phyloP scores from a whole-genome alignment of 2,797 vertebrate species.

The Rhynchonycteris naso region DNA sequence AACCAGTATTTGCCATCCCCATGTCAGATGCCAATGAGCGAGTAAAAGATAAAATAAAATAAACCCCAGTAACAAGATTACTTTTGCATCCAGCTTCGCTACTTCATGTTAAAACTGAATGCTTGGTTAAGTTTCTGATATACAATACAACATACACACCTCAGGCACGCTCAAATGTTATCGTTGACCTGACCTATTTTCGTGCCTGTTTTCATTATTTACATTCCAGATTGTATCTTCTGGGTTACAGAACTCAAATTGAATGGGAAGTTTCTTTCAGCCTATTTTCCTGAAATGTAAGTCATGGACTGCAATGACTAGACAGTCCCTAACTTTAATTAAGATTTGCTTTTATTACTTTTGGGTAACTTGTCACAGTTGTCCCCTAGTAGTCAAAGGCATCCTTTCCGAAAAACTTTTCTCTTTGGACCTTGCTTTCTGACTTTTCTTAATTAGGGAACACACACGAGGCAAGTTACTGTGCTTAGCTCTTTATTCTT shows the following conservation, averaged over 20 bases:
- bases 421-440: not conserved
- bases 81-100: not conserved
- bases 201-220: slow-evolving; percentile 13
- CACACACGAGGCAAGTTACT: not conserved
- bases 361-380: not conserved
- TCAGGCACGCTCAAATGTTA: not conserved
- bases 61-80: not conserved
- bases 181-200: not conserved
- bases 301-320: not conserved
- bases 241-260: slow-evolving; percentile 39
- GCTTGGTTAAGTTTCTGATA: not conserved
- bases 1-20: not conserved
- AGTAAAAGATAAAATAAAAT: not conserved
- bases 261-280: slow-evolving; percentile 1
- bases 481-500: not conserved
- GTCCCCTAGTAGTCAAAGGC: not conserved
- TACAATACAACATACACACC: not conserved
- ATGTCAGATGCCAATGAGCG: not conserved
- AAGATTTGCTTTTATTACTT: not conserved
- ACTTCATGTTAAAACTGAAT: not conserved
- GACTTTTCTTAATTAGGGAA: not conserved
- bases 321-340: not conserved
- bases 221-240: slow-evolving; percentile 11
- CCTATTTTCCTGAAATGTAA: slow-evolving; percentile 26
- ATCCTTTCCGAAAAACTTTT: slow-evolving; percentile 25